A percentile compares a stretch with the other conserved stretches of the same genome.
phyloP scores from a whole-genome alignment of 2,888 invertebrate genomes.

The Xestia xanthographa region DNA sequence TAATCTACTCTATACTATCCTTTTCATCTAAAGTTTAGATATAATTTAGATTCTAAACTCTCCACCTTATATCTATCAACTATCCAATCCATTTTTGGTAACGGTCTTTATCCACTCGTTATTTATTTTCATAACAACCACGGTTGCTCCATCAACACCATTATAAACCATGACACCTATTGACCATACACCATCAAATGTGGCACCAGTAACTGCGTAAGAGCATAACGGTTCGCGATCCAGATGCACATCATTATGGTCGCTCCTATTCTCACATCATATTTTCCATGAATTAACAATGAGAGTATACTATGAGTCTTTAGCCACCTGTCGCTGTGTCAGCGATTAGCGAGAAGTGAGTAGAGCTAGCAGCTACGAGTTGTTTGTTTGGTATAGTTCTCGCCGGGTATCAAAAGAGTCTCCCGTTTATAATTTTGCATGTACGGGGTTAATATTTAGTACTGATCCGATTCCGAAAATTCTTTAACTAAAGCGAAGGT shows the following conservation, averaged over 20 bases:
- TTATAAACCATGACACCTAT: conserved; percentile 17
- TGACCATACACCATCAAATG: conserved; percentile 46
- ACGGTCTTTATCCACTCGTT: not conserved
- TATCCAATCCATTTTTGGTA: not conserved
- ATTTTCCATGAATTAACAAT: conserved; percentile 62
- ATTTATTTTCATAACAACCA: not conserved
- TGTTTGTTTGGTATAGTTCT: not conserved
- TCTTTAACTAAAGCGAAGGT: not conserved
- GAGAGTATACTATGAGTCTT: conserved; percentile 7
- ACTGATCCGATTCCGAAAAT: not conserved
- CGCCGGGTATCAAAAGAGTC: not conserved
- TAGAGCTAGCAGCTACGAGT: not conserved
- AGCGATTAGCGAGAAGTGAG: not conserved
- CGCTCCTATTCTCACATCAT: conserved; percentile 68
- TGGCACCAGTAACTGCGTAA: conserved; percentile 44
- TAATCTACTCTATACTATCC: not conserved
- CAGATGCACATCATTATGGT: conserved; percentile 52
- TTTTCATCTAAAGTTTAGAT: no score
- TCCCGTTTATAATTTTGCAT: not conserved
- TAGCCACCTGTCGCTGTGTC: not conserved
- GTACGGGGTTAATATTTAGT: not conserved
- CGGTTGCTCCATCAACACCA: not conserved
- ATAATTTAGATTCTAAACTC: no score
- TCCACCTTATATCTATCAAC: no score
- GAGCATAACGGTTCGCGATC: conserved; percentile 44